Evolutionary conservation across 92 coral and sea anemone species (phyloP).

Genomic region (Parazoanthus atlanticus): DNA sequence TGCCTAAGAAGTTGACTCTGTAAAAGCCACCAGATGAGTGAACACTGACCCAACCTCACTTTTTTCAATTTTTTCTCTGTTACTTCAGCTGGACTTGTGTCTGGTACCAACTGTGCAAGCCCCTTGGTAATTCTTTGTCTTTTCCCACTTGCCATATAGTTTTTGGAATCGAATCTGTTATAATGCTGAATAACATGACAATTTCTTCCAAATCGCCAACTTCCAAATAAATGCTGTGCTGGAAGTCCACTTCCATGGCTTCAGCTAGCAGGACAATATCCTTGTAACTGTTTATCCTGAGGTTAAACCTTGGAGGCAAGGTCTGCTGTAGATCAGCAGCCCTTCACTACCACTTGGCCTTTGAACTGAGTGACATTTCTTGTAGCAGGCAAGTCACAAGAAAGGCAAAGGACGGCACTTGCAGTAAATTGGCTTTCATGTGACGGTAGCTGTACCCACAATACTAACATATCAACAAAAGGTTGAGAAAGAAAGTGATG

Average conservation of each 20-base stretch:
- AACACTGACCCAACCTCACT: too few relatives aligned
- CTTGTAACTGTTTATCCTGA: too few relatives aligned
- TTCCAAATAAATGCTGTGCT: conserved; percentile 39
- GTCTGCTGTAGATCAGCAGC: conserved; percentile 37
- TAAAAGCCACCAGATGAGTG: too few relatives aligned
- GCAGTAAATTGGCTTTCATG: background rate
- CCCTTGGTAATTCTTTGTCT: conserved; percentile 49
- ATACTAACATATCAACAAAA: background rate
- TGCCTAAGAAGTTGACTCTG: too few relatives aligned
- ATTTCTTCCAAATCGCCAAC: conserved; percentile 24
- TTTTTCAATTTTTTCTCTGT: too few relatives aligned
- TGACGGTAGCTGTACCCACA: too few relatives aligned
- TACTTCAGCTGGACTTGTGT: too few relatives aligned
- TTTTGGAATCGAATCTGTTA: conserved; percentile 5
- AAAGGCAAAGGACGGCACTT: conserved; percentile 37
- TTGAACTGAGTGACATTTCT: conserved; percentile 42
- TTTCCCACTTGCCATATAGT: conserved; percentile 49
- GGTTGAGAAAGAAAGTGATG: too few relatives aligned
- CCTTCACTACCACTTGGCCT: conserved; percentile 29
- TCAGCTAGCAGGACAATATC: too few relatives aligned
- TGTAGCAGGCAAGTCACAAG: conserved; percentile 54
- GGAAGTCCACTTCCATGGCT: conserved; percentile 38
- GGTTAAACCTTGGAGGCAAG: too few relatives aligned
- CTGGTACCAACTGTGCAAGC: too few relatives aligned
- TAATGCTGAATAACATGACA: conserved; percentile 30